phyloP scores from a whole-genome alignment of 2,113 vertebrate genomes.

The Chionodraco myersi region DNA sequence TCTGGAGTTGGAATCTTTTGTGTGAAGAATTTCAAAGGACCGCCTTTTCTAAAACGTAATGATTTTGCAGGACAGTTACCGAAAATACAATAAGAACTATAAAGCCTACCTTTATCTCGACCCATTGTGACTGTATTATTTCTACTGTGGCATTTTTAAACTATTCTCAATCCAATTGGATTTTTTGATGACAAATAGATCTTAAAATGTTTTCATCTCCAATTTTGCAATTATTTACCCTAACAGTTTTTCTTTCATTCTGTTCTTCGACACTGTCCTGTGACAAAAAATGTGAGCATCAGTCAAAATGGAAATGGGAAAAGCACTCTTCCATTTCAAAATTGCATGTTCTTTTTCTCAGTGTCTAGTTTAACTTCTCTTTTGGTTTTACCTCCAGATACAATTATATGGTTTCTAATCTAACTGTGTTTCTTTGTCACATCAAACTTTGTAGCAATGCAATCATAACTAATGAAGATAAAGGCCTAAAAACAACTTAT shows the following conservation, averaged over 20 bases:
- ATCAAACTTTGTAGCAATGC: not conserved
- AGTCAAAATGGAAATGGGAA: not conserved
- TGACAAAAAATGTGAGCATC: not conserved
- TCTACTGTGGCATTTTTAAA: not conserved
- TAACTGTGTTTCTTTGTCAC: not conserved
- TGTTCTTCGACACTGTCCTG: not conserved
- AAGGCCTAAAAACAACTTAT: not conserved
- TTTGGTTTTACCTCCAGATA: not conserved
- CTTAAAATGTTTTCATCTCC: not conserved
- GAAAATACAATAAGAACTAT: not conserved
- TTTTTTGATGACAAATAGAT: not conserved
- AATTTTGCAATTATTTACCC: not conserved
- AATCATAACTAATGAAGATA: not conserved
- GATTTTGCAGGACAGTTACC: not conserved
- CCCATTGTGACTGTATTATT: not conserved
- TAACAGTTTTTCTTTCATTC: too few relatives aligned
- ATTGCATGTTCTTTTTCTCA: not conserved
- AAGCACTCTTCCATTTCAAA: not conserved
- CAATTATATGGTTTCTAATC: not conserved
- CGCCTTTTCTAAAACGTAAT: not conserved
- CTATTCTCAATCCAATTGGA: not conserved
- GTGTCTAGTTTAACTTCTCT: not conserved
- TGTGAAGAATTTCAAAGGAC: not conserved
- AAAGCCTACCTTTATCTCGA: not conserved
- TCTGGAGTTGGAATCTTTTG: not conserved